Conservation (phyloP, 2,888 invertebrate genomes). For the Gymnocheta viridis region DNA sequence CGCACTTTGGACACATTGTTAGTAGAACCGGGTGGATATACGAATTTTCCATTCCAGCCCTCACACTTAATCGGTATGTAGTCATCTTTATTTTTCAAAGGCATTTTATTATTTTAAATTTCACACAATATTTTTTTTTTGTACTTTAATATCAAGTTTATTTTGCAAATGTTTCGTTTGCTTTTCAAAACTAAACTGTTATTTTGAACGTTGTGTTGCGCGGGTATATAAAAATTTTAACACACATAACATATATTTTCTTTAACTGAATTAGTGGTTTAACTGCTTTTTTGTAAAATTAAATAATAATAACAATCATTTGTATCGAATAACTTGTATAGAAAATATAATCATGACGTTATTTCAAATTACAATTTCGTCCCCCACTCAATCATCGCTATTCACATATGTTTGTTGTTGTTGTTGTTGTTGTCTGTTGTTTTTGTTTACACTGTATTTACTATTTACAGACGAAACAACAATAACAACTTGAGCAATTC, state of each 20-base stretch:
- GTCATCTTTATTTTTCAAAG: conserved; percentile 77
- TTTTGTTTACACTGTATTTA: conserved; percentile 37
- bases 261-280: conserved; percentile 27
- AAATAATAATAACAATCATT: conserved; percentile 4
- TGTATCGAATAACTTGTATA: conserved; percentile 35
- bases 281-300: conserved; percentile 46
- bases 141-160: neutral
- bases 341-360: conserved; percentile 64
- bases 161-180: conserved; percentile 55
- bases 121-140: neutral
- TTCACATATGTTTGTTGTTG: neutral
- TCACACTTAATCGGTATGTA: conserved; percentile 82
- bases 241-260: no score
- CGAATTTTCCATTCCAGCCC: conserved; percentile 82
- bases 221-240: conserved; percentile 54
- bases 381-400: neutral
- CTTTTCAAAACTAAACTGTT: conserved; percentile 66
- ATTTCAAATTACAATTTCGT: conserved; percentile 9
- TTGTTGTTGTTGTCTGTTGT: neutral
- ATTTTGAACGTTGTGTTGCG: conserved; percentile 29
- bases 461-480: conserved; percentile 35
- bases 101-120: conserved; percentile 73
- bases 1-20: conserved; percentile 80
- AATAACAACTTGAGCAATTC: conserved; percentile 27
- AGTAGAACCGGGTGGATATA: conserved; percentile 76